phyloP scores from a whole-genome alignment of 2,797 vertebrate genomes.

The Caiman crocodilus region DNA sequence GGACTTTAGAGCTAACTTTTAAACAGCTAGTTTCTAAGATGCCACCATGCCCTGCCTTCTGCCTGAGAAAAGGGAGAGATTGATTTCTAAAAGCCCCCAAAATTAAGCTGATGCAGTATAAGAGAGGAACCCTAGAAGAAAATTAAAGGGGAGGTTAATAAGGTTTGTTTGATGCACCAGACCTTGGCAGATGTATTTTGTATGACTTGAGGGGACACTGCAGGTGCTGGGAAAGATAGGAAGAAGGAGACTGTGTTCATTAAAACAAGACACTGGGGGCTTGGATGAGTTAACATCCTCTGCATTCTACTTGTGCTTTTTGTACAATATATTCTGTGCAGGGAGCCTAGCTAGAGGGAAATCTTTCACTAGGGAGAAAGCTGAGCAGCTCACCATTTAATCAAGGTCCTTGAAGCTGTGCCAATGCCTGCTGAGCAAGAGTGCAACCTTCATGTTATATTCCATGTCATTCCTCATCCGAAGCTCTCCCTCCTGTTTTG shows the following conservation, averaged over 20 bases:
- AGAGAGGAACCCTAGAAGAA: neutral
- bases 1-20: no score
- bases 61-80: accelerated
- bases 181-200: neutral
- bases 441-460: slow-evolving; percentile 16
- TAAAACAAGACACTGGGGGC: neutral
- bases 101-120: neutral
- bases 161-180: neutral
- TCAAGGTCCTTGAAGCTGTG: slow-evolving; percentile 20
- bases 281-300: neutral
- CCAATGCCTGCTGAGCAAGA: slow-evolving; percentile 24
- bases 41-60: no score
- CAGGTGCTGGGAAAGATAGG: neutral
- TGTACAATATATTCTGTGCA: neutral
- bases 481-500: neutral
- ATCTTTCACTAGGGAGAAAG: slow-evolving; percentile 28
- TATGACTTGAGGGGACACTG: neutral
- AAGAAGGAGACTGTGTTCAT: neutral
- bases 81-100: neutral
- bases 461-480: slow-evolving; percentile 15
- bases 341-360: neutral
- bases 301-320: slow-evolving; percentile 4
- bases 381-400: slow-evolving; percentile 36
- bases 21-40: no score
- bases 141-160: accelerated